These are phyloP conservation scores for Portunus trituberculatus DNA, from an alignment of 1,140 invertebrate genomes.

Conservation along the genomic window DNA sequence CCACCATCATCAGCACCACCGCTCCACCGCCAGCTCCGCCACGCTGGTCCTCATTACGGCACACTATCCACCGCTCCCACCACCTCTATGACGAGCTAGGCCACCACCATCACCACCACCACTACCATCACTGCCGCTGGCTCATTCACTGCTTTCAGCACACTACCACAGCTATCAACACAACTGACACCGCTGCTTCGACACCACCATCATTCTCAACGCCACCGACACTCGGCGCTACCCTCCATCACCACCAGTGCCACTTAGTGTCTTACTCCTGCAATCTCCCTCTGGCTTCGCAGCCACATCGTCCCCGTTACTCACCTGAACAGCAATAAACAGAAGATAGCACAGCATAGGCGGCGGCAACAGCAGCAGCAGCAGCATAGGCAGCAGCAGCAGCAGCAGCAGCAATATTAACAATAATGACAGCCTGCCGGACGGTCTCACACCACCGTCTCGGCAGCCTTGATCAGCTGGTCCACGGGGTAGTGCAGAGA, in stretches of 20 bases:
- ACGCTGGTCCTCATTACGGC: not conserved
- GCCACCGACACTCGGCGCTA: not conserved
- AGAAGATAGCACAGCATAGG: not conserved
- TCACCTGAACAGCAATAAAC: not conserved
- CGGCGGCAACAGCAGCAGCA: not conserved
- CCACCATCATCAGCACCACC: not conserved
- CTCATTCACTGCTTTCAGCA: not conserved
- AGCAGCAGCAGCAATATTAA: not conserved
- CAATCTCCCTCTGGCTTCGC: not conserved
- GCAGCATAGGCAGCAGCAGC: not conserved
- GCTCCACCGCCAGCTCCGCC: not conserved
- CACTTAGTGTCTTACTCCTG: not conserved
- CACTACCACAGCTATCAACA: not conserved
- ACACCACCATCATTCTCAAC: not conserved
- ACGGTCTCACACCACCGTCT: constrained; percentile 44
- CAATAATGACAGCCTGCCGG: not conserved
- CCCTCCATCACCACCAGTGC: not conserved
- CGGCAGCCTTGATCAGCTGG: constrained; percentile 52
- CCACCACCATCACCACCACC: not conserved
- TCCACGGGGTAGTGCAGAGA: constrained; percentile 12
- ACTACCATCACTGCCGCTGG: not conserved
- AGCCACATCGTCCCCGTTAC: not conserved
- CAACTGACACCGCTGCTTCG: not conserved
- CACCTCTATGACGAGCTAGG: not conserved
- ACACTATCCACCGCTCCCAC: not conserved